Conservation (phyloP, 2,797 vertebrate species). For the Gallinago stenura region DNA sequence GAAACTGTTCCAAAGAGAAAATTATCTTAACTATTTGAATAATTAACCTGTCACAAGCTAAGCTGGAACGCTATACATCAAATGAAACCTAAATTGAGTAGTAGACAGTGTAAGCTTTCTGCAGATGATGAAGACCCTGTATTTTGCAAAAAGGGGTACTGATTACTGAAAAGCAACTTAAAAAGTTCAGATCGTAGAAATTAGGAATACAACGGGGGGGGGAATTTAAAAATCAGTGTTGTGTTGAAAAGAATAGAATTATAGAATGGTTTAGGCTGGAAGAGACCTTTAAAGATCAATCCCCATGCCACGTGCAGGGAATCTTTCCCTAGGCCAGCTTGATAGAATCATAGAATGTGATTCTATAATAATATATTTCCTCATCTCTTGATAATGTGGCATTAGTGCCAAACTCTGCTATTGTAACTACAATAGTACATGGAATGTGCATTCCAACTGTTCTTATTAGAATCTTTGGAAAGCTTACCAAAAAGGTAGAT, state of each 20-base stretch:
- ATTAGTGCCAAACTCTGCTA: neutral
- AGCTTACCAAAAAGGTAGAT: neutral
- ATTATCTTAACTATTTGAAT: neutral
- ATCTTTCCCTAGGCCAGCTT: neutral
- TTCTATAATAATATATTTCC: neutral
- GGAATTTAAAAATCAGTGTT: neutral
- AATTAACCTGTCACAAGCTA: neutral
- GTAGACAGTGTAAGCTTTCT: neutral
- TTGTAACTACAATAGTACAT: neutral
- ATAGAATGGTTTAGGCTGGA: neutral
- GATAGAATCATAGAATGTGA: neutral
- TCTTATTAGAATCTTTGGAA: neutral
- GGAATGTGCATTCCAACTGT: neutral
- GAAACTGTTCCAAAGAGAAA: too few species aligned
- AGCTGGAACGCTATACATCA: neutral
- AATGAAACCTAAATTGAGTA: neutral
- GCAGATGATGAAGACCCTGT: neutral
- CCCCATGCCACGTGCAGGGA: neutral
- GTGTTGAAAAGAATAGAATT: neutral
- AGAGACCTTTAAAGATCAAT: neutral
- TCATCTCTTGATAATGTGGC: neutral
- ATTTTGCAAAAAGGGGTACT: neutral
- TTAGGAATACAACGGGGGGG: neutral
- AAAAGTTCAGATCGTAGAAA: neutral
- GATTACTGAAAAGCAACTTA: neutral